Conservation (phyloP, 2,888 invertebrate genomes). For the Choristoneura rosaceana region DNA sequence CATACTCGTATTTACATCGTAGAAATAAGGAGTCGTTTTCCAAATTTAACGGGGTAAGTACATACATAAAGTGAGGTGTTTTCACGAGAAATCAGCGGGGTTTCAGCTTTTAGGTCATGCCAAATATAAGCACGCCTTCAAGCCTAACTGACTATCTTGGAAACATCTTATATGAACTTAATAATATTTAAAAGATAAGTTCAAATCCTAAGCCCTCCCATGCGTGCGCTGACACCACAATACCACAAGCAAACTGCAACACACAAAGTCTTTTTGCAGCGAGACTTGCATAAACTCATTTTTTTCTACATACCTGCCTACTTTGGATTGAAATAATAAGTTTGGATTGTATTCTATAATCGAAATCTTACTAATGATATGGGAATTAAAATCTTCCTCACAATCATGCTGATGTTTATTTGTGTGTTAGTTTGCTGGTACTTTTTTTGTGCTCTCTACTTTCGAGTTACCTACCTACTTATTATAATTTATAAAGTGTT, state of each 20-base stretch:
- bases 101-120: not conserved
- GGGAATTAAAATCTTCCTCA: not conserved
- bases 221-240: conserved; percentile 1
- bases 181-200: not conserved
- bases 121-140: not conserved
- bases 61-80: not conserved
- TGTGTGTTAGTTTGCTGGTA: too few species aligned
- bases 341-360: not conserved
- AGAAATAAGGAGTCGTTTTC: not conserved
- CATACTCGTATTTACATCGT: not conserved
- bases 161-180: not conserved
- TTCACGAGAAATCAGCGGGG: not conserved
- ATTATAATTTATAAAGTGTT: too few species aligned
- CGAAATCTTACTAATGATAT: not conserved
- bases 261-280: conserved; percentile 15
- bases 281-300: conserved; percentile 16
- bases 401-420: too few species aligned
- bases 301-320: conserved; percentile 11
- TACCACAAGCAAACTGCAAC: conserved; percentile 12
- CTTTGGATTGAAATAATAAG: conserved; percentile 34
- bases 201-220: not conserved
- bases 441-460: too few species aligned
- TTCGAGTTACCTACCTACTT: too few species aligned
- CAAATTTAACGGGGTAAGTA: not conserved
- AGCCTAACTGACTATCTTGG: not conserved